Percentiles rank a stretch among this genome's conserved stretches.
phyloP scores from a whole-genome alignment of 2,113 vertebrate genomes.

The Hippocampus mohnikei region DNA sequence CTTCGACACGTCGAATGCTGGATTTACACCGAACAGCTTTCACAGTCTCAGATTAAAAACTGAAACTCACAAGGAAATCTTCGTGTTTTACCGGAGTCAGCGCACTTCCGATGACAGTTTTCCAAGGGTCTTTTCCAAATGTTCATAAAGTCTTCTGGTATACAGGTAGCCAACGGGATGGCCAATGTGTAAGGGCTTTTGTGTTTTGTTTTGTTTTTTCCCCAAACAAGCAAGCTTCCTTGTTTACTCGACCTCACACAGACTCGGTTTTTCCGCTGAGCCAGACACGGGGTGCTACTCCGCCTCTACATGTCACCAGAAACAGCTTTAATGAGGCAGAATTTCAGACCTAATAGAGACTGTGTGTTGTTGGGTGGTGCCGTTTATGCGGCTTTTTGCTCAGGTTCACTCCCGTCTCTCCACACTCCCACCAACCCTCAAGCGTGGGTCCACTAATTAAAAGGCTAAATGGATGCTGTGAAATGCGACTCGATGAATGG shows the following conservation, averaged over 20 bases:
- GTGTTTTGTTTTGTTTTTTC: background rate
- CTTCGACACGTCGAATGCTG: too few species aligned
- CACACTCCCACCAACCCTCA: background rate
- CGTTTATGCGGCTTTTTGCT: slow-evolving; percentile 39
- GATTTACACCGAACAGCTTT: too few species aligned
- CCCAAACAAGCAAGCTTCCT: slow-evolving; percentile 3
- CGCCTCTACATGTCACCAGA: slow-evolving; percentile 32
- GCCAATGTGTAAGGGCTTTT: background rate
- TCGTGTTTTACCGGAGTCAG: too few species aligned
- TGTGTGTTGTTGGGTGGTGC: slow-evolving; percentile 22
- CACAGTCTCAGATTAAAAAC: too few species aligned
- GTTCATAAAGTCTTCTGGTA: too few species aligned
- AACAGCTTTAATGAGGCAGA: slow-evolving; percentile 54
- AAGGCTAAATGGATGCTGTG: slow-evolving; percentile 20
- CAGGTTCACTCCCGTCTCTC: slow-evolving; percentile 29
- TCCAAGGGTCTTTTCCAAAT: too few species aligned
- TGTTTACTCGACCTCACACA: slow-evolving; percentile 24
- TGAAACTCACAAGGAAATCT: too few species aligned
- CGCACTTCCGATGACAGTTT: too few species aligned
- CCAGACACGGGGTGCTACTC: slow-evolving; percentile 19
- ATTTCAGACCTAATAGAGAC: slow-evolving; percentile 38
- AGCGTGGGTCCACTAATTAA: slow-evolving; percentile 46
- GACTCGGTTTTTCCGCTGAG: slow-evolving; percentile 31
- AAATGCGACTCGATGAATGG: slow-evolving; percentile 30
- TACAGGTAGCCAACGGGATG: too few species aligned